These are phyloP conservation scores for Hassar affinis DNA, from an alignment of 2,113 vertebrate genomes.

Conservation along the genomic window DNA sequence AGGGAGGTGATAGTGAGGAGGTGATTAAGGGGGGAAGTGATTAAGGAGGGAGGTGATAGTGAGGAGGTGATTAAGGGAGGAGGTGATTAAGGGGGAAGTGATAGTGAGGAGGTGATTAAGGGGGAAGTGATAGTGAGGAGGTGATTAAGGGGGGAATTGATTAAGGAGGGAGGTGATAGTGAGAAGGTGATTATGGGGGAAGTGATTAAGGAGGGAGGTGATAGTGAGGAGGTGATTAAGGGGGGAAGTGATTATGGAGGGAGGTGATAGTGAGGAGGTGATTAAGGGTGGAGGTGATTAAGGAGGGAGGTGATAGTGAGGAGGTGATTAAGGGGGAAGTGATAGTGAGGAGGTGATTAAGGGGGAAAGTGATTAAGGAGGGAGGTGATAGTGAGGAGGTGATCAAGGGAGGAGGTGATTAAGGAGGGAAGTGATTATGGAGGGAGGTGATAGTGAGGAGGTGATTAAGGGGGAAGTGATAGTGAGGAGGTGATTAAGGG, in stretches of 20 bases:
- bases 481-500: not conserved
- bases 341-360: not conserved
- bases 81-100: not conserved
- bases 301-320: not conserved
- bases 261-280: not conserved
- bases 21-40: too few relatives aligned
- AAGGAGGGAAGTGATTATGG: not conserved
- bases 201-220: too few relatives aligned
- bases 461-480: not conserved
- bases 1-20: not conserved
- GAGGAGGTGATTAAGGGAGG: not conserved
- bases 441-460: not conserved
- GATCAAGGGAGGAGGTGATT: not conserved
- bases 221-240: too few relatives aligned
- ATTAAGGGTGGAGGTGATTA: not conserved
- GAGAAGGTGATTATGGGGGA: not conserved
- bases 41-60: too few relatives aligned
- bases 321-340: not conserved
- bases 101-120: too few relatives aligned
- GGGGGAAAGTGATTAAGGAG: not conserved
- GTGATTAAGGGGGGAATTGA: too few relatives aligned
- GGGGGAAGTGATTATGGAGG: too few relatives aligned
- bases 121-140: not conserved
- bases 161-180: too few relatives aligned
- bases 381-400: not conserved